These are phyloP conservation scores for Phylloscopus collybita DNA, from an alignment of 2,797 vertebrate species.

Conservation along the genomic window DNA sequence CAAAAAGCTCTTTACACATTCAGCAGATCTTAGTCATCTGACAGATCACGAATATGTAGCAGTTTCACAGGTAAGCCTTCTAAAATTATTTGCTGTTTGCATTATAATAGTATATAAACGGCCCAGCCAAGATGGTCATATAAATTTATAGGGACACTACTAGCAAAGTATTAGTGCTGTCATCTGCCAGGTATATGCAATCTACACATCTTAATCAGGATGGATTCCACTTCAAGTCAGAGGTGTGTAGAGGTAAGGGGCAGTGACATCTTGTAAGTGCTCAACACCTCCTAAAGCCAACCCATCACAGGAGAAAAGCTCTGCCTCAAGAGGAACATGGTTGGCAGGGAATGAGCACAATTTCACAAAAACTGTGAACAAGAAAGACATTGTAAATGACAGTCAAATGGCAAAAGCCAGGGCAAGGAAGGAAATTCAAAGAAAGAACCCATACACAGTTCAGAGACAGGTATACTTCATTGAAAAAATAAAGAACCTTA, in stretches of 20 bases:
- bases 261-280: background rate
- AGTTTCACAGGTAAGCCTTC: slow-evolving; percentile 86
- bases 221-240: background rate
- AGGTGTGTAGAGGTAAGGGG: background rate
- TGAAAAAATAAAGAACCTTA: background rate
- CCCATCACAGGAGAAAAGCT: background rate
- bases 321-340: background rate
- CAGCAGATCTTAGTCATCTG: slow-evolving; percentile 85
- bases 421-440: background rate
- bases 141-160: background rate
- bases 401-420: background rate
- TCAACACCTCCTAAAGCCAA: background rate
- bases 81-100: background rate
- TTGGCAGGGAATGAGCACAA: background rate
- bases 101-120: background rate
- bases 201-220: background rate
- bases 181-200: background rate
- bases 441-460: background rate
- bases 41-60: slow-evolving; percentile 71
- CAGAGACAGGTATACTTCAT: background rate
- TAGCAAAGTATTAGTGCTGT: background rate
- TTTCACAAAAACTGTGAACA: background rate
- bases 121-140: background rate
- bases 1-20: slow-evolving; percentile 78
- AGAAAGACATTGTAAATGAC: background rate